Evolutionary conservation across 2,113 vertebrate species (phyloP).

Genomic region (Tetrao urogallus): DNA sequence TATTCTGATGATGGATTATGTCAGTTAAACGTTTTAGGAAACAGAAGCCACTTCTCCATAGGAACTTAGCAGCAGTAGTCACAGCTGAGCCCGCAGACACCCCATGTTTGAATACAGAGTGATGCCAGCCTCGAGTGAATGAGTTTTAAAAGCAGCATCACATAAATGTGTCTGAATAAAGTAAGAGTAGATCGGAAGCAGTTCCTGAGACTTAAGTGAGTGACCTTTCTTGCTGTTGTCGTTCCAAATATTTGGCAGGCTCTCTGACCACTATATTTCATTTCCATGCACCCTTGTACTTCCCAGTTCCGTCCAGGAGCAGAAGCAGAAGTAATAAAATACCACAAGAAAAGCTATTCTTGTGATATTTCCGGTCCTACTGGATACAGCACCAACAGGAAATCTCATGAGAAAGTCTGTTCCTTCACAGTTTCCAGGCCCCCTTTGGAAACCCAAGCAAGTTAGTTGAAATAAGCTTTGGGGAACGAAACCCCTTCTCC

Average conservation of each 20-base stretch:
- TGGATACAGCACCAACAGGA: slow-evolving; percentile 65
- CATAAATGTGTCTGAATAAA: background rate
- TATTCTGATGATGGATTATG: background rate
- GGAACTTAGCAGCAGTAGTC: slow-evolving; percentile 24
- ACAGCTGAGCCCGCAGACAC: slow-evolving; percentile 11
- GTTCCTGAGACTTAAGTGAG: background rate
- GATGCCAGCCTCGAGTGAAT: background rate
- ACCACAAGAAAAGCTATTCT: slow-evolving; percentile 67
- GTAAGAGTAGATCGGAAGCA: background rate
- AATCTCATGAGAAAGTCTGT: slow-evolving; percentile 59
- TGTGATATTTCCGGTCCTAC: slow-evolving; percentile 66
- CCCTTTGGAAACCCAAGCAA: background rate
- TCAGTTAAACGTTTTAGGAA: slow-evolving; percentile 60
- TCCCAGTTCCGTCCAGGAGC: slow-evolving; percentile 46
- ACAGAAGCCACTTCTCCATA: slow-evolving; percentile 49
- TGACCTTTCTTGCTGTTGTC: slow-evolving; percentile 22
- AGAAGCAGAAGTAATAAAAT: slow-evolving; percentile 75
- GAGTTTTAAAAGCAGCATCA: background rate
- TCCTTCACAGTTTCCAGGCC: slow-evolving; percentile 29
- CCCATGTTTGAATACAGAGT: fast-evolving
- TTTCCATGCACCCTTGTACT: slow-evolving; percentile 51
- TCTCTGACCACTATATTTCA: slow-evolving; percentile 58
- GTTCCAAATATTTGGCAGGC: slow-evolving; percentile 36
- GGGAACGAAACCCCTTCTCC: background rate
- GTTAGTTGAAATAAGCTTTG: background rate